phyloP scores from a whole-genome alignment of 1,140 invertebrate genomes.

The Drosophila erecta region DNA sequence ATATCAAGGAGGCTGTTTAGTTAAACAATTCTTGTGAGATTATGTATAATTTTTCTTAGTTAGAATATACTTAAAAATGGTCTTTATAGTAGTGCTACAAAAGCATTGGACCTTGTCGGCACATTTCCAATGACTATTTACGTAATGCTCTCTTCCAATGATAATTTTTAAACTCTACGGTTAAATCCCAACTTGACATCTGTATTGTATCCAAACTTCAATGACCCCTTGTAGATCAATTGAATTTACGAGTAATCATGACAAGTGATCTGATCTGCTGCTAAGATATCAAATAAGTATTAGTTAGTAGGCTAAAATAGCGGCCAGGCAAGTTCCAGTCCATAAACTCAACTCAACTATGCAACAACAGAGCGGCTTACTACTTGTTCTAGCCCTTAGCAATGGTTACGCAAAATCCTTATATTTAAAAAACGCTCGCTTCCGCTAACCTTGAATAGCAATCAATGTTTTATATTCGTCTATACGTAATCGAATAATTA shows the following conservation, averaged over 20 bases:
- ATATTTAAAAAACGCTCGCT: constrained; percentile 19
- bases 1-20: constrained; percentile 51
- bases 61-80: constrained; percentile 34
- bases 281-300: constrained; percentile 29
- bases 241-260: constrained; percentile 22
- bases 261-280: constrained; percentile 36
- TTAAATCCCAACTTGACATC: constrained; percentile 19
- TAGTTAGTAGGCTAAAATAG: constrained; percentile 15
- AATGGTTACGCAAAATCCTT: constrained; percentile 4
- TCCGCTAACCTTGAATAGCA: constrained; percentile 18
- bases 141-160: constrained; percentile 50
- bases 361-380: constrained; percentile 6
- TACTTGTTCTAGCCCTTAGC: constrained; percentile 5
- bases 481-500: constrained; percentile 60
- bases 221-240: constrained; percentile 15
- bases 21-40: constrained; percentile 58
- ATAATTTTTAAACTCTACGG: constrained; percentile 17
- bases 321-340: constrained; percentile 27
- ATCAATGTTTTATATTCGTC: constrained; percentile 38
- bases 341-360: constrained; percentile 18
- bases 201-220: constrained; percentile 17
- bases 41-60: constrained; percentile 50
- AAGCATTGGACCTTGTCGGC: constrained; percentile 11
- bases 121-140: constrained; percentile 21
- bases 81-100: constrained; percentile 25